These are phyloP conservation scores for Macrosoma leucophasiata DNA, from an alignment of 2,888 invertebrate species.

Conservation along the genomic window DNA sequence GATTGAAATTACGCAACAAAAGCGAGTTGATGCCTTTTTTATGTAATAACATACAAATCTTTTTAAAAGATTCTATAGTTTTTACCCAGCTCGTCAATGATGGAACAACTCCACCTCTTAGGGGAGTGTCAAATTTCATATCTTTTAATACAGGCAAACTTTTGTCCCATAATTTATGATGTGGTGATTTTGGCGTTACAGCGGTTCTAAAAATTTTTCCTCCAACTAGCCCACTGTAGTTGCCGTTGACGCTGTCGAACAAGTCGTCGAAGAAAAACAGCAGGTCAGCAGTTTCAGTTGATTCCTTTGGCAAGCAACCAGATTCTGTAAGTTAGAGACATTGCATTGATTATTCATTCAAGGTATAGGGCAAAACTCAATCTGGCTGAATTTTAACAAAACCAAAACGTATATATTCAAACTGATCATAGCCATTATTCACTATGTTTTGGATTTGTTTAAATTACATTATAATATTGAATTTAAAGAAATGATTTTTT, in stretches of 20 bases:
- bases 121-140: slow-evolving; percentile 3
- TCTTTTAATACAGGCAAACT: slow-evolving; percentile 5
- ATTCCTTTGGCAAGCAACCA: slow-evolving; percentile 4
- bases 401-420: no score
- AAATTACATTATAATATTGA: no score
- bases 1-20: slow-evolving; percentile 18
- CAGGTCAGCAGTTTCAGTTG: slow-evolving; percentile 13
- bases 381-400: no score
- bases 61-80: slow-evolving; percentile 5
- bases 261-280: slow-evolving; percentile 14
- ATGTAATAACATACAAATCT: slow-evolving; percentile 1
- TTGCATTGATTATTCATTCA: no score
- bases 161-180: slow-evolving; percentile 14
- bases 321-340: no score
- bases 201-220: slow-evolving; percentile 19
- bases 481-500: no score
- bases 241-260: slow-evolving; percentile 16
- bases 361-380: no score
- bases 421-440: no score
- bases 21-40: slow-evolving; percentile 9
- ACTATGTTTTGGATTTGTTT: no score
- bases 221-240: slow-evolving; percentile 2
- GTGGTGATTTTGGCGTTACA: slow-evolving; percentile 18
- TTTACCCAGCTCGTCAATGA: slow-evolving; percentile 7
- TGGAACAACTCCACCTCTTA: slow-evolving; percentile 1